Evolutionary conservation across 2,888 invertebrate genomes (phyloP), one percentile per base, ranked within the genome.

Genomic region (Anodontia alba): DNA sequence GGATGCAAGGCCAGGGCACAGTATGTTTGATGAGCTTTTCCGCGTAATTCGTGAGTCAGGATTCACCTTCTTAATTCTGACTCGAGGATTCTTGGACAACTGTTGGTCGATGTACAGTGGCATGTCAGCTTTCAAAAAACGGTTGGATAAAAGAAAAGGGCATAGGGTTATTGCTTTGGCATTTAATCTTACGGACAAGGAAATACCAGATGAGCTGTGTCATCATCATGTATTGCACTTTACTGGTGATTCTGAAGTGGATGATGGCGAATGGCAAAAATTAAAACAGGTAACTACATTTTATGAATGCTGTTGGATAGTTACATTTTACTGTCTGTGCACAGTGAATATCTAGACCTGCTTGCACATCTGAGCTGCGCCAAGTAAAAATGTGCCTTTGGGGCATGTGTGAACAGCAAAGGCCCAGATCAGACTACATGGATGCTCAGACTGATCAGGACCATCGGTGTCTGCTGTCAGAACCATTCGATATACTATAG

Each of bases 1-100:
- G 10, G 81, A 81, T 57, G 66, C 78, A 5, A 31, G 74, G 15
- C 81, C 81, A 31, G 81, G 81, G 1, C 71, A 75, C 38, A 78
- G 78, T 75, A 43, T 78, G 5, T 81, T 81, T 51, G 43, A 15
- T 43, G 81, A 81, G 74, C 71, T 81, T 38, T 81, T 78, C 43
- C 43, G 57, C 17, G 33, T 73, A 5, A 57, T 81, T 3, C 70
- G 67, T 26, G 36, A 23, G 15, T 78, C 81, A 15, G 42, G 42
- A 36, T 81, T n/a, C 29, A 67, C 73, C 17, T 31, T 81, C 46
- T 33, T 81, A 0, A 36, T 81, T 17, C 7, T 81, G 7, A 81
- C 81, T 1, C 46, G 17, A 46, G 77, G 77, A 29, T 81, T 81
- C 74, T 15, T 81, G 17, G 46, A 49, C 12, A 74, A 81, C 31